phyloP scores from a whole-genome alignment of 1,140 invertebrate genomes.

The Dreissena rostriformis region DNA sequence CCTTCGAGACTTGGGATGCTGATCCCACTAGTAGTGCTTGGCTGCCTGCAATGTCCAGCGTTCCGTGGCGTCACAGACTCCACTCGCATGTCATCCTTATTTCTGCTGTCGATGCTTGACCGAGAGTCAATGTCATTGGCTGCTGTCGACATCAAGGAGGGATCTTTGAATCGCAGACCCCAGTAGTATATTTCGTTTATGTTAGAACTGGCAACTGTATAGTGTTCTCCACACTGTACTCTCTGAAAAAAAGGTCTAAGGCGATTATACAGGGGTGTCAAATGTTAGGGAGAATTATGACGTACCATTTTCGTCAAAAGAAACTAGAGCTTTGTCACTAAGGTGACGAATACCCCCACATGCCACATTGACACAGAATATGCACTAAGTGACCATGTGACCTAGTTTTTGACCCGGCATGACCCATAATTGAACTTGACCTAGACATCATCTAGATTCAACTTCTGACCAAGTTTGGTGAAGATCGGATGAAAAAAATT shows the following conservation, averaged over 20 bases:
- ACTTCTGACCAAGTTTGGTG: too few relatives aligned
- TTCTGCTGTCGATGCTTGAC: conserved; percentile 77
- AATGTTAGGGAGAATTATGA: too few relatives aligned
- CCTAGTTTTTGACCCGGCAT: too few relatives aligned
- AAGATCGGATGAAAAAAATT: too few relatives aligned
- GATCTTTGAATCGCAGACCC: conserved; percentile 83
- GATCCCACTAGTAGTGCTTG: conserved; percentile 43
- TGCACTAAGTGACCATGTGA: too few relatives aligned
- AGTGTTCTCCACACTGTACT: conserved; percentile 86
- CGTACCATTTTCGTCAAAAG: too few relatives aligned
- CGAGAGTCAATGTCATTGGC: conserved; percentile 68
- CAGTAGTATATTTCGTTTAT: conserved; percentile 88
- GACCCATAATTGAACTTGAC: too few relatives aligned
- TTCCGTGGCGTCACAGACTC: conserved; percentile 78
- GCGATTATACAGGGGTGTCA: too few relatives aligned
- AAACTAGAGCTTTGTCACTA: too few relatives aligned
- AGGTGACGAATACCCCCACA: too few relatives aligned
- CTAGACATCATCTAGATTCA: too few relatives aligned
- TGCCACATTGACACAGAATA: too few relatives aligned
- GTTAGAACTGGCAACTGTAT: conserved; percentile 85
- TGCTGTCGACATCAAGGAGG: conserved; percentile 60
- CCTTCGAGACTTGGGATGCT: conserved; percentile 19
- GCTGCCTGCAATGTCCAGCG: conserved; percentile 75
- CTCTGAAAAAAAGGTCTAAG: conserved; percentile 76
- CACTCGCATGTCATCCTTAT: conserved; percentile 60